These are phyloP conservation scores for Lacanobia oleracea DNA, from an alignment of 2,888 invertebrate species.

Conservation along the genomic window DNA sequence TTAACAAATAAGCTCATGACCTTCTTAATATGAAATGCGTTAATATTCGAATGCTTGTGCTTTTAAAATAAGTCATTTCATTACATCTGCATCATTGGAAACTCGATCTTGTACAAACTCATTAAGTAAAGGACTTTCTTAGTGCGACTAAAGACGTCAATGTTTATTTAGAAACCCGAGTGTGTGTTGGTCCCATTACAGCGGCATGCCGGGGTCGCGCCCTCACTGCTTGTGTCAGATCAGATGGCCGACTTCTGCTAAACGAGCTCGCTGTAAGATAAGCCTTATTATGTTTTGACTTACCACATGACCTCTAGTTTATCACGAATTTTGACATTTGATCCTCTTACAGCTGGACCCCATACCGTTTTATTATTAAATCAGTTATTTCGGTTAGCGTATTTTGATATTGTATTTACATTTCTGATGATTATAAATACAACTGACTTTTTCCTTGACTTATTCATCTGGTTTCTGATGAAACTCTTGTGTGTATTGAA, in stretches of 20 bases:
- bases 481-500: constrained; percentile 12
- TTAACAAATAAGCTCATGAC: constrained; percentile 42
- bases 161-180: constrained; percentile 69
- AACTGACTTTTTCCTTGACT: constrained; percentile 9
- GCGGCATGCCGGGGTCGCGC: constrained; percentile 64
- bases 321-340: constrained; percentile 78
- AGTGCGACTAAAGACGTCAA: constrained; percentile 52
- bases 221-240: constrained; percentile 71
- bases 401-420: constrained; percentile 36
- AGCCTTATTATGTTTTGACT: constrained; percentile 79
- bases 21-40: constrained; percentile 46
- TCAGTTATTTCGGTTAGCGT: constrained; percentile 15
- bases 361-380: constrained; percentile 50
- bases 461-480: constrained; percentile 17
- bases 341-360: constrained; percentile 74
- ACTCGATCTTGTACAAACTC: constrained; percentile 43
- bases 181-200: constrained; percentile 68
- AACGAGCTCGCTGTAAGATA: constrained; percentile 77
- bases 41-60: constrained; percentile 29
- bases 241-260: constrained; percentile 81
- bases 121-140: constrained; percentile 46
- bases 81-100: constrained; percentile 34
- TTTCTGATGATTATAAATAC: constrained; percentile 16
- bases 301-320: constrained; percentile 76
- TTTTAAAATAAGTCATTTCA: constrained; percentile 14